Base-by-base conservation (phyloP, 2,113 vertebrate species). In the Grus americana region DNA sequence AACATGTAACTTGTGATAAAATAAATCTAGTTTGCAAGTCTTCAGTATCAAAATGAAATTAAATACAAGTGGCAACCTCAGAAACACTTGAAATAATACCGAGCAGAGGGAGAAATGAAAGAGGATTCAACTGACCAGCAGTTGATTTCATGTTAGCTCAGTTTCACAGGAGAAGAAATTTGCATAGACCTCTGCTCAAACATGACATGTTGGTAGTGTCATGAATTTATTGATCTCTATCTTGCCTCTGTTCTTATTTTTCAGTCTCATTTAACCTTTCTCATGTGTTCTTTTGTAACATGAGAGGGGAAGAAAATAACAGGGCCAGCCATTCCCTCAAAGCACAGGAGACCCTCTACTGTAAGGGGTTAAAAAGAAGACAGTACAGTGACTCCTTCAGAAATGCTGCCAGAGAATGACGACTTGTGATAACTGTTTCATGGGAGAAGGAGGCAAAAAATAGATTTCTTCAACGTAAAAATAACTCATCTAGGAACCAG, bases 41-140 rank as follows among this genome's bases (percentile, higher is more conserved):
- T 90, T 73, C 40, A 18, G 44, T 86, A 67, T 74, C 44, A 71
- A 75, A 88, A 74, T 63, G 26, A 92, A 75, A 50, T 63, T 34
- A 86, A 40, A 49, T 90, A 38, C 26, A 40, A 86, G 19, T n/a
- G 27, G 19, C 20, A 70, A 34, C 26, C n/a, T 71, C 29, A 90
- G 58, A 82, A 92, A 68, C 34, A 49, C 62, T 93, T 88, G 82
- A 86, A 92, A 90, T 85, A 83, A 78, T 80, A 84, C n/a, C 40
- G 50, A 83, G 24, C 11, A 85, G 61, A 86, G 38, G 18, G 44
- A 84, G 55, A 88, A 89, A 42, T 84, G 6, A 74, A 91, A 66
- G 34, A 66, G 21, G 8, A 86, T 82, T 94, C 49, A 58, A 13
- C 11, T 58, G 71, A 62, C 27, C 42, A 83, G 42, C 22, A 80